Conservation (phyloP, 2,113 vertebrate genomes). For the Elachura formosa region DNA sequence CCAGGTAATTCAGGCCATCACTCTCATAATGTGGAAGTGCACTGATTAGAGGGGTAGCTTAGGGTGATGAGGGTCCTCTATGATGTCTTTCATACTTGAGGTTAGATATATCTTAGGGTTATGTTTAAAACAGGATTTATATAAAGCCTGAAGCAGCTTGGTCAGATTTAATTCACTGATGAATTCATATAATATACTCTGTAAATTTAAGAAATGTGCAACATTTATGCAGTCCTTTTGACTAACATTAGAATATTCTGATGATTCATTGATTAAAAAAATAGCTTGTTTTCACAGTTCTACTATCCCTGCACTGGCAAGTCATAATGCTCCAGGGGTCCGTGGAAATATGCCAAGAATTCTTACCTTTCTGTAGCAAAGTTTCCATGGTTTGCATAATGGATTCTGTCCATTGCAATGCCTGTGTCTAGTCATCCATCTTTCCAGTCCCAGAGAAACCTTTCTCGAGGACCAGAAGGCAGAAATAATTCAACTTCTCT, state of each 20-base stretch:
- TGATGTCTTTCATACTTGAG: background rate
- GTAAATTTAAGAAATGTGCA: background rate
- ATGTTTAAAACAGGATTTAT: background rate
- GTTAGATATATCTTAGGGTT: background rate
- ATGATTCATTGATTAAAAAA: background rate
- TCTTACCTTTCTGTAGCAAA: background rate
- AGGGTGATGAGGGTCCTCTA: background rate
- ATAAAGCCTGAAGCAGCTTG: background rate
- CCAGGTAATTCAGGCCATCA: background rate
- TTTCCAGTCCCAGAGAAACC: background rate
- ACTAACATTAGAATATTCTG: background rate
- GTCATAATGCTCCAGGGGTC: background rate
- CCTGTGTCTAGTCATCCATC: background rate
- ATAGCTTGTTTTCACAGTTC: background rate
- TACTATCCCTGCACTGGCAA: background rate
- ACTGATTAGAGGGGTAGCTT: background rate
- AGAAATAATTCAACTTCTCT: background rate
- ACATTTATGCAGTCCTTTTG: background rate
- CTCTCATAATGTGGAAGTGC: background rate
- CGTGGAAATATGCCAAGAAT: background rate
- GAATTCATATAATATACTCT: background rate
- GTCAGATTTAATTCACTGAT: background rate
- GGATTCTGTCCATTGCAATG: background rate
- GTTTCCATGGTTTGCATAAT: background rate
- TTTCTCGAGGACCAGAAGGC: background rate